A percentile compares a stretch with the other conserved stretches of the same genome.
Conservation (phyloP, 2,888 invertebrate genomes). For the Adelphocoris suturalis region DNA sequence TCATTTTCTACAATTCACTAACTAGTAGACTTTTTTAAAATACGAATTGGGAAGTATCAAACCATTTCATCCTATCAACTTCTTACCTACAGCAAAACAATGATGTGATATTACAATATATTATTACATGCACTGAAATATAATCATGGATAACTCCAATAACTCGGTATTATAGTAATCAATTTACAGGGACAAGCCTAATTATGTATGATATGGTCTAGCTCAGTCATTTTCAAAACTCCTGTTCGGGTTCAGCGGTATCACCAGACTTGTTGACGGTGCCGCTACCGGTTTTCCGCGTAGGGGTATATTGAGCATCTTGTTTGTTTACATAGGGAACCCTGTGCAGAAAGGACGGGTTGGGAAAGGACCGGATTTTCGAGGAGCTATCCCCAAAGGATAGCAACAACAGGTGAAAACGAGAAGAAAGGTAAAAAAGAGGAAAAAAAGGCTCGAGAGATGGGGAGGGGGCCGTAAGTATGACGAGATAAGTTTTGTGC, state of each 20-base stretch:
- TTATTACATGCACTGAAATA: no score
- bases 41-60: no score
- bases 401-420: conserved; percentile 50
- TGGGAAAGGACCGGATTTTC: conserved; percentile 49
- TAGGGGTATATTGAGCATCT: conserved; percentile 38
- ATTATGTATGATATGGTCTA: not conserved
- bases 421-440: not conserved
- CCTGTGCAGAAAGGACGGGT: conserved; percentile 7
- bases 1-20: no score
- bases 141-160: no score
- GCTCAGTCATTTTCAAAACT: not conserved
- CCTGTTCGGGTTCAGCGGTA: not conserved
- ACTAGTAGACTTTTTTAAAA: no score
- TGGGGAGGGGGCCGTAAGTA: not conserved
- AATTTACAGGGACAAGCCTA: no score
- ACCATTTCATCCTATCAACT: no score
- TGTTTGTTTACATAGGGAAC: conserved; percentile 56
- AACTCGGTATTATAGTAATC: no score
- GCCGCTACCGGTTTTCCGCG: conserved; percentile 39
- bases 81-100: no score
- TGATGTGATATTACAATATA: no score
- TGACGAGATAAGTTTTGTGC: conserved; percentile 35
- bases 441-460: not conserved
- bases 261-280: not conserved
- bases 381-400: conserved; percentile 13